These are phyloP conservation scores for Pseudoatta argentina DNA, from an alignment of 1,140 invertebrate genomes.

Conservation along the genomic window DNA sequence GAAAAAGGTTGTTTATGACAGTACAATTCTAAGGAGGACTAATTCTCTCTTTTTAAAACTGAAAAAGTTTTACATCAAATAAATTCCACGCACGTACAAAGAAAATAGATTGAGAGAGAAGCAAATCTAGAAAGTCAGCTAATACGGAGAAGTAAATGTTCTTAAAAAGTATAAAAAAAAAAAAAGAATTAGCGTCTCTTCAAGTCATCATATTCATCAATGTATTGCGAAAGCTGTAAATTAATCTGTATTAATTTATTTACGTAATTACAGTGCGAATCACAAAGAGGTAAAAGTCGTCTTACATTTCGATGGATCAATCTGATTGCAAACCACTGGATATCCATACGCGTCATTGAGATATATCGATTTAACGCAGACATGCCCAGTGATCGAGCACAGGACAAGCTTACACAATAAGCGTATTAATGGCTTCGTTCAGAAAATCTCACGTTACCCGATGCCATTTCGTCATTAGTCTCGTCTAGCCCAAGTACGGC, in stretches of 20 bases:
- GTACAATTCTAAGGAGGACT: neutral
- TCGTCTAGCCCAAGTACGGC: conserved; percentile 70
- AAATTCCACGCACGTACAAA: neutral
- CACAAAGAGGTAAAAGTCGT: conserved; percentile 20
- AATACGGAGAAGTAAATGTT: neutral
- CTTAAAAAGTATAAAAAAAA: neutral
- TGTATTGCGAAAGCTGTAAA: neutral
- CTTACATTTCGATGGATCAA: conserved; percentile 50
- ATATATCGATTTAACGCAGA: conserved; percentile 58
- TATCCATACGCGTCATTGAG: conserved; percentile 46
- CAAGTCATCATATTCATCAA: neutral
- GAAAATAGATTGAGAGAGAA: neutral
- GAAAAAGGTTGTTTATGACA: conserved; percentile 15
- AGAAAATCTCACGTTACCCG: conserved; percentile 74
- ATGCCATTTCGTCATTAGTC: conserved; percentile 74
- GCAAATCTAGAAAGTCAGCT: neutral
- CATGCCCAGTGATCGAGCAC: conserved; percentile 40
- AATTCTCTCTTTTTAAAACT: neutral
- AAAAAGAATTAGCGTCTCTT: neutral
- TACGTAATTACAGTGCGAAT: conserved; percentile 10
- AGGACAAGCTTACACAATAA: conserved; percentile 59
- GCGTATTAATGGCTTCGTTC: conserved; percentile 65
- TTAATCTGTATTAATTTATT: conserved; percentile 9
- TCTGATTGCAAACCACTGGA: conserved; percentile 39
- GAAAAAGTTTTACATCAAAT: neutral